Base-by-base conservation (phyloP, 2,888 invertebrate genomes). In the Teinopalpus imperialis region DNA sequence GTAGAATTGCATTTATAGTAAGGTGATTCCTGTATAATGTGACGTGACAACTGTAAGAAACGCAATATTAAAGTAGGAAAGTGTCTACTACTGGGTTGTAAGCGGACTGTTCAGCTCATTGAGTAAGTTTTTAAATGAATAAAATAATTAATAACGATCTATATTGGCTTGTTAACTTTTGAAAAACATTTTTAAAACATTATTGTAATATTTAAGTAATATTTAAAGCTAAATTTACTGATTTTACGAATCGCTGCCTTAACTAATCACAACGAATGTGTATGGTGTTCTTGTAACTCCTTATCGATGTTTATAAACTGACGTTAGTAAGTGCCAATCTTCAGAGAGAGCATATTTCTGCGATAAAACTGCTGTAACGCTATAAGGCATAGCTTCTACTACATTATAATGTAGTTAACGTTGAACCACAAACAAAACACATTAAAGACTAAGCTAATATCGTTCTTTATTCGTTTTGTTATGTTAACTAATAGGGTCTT, bases 231-330 rank as follows among this genome's bases (percentile, higher is more conserved):
- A 32, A 14, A 10, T 10, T 3, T 24, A 27, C 20, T 10, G 10
- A 37, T 6, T 31, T 32, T 14, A 39, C 27, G n/a, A 23, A 35
- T 16, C 18, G 14, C 41, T n/a, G 13, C 30, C 46, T 12, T 35
- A 30, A 35, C 46, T 29, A 46, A 41, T 46, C 24, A 13, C 36
- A 34, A 35, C 48, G 43, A 52, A 52, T 49, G 48, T 45, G 47
- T 54, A 49, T 51, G 51, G 39, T 43, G 41, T 47, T 49, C 30
- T 21, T 26, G 36, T 47, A 21, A 32, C 13, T 45, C 37, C 54
- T 60, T 59, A 60, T 60, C 60, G 45, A 29, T 54, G 56, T 57
- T 60, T 57, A 51, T 47, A 51, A 54, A 57, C 53, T 54, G 14
- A 43, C 46, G 39, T 44, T 45, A 47, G 39, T 48, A 49, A 54